Base-by-base conservation (phyloP, 2,888 invertebrate genomes). In the Zaprionus bogoriensis region DNA sequence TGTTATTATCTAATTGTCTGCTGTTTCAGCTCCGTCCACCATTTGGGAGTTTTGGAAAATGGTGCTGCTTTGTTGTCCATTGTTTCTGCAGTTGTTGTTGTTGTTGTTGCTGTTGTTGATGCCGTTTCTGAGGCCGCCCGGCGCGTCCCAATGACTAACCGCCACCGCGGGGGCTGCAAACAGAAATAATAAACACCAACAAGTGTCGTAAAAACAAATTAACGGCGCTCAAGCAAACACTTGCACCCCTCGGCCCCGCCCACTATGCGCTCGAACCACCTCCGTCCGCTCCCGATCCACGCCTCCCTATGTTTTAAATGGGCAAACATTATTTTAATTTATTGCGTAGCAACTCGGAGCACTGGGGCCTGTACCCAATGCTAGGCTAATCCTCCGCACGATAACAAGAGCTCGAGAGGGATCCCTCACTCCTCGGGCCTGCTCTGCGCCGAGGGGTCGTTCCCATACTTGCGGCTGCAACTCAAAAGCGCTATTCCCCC, bases 141-240 rank as follows among this genome's bases (percentile, higher is more conserved):
- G 27, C 38, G 61, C 39, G 14, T 5, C 53, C 45, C 54, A 46
- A 50, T 39, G 71, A 66, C 69, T 65, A 78, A 71, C 76, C 75
- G 76, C 44, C 78, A 61, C 25, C 67, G 64, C 72, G 75, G 79
- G 76, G 78, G 63, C 75, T 71, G 64, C 72, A 70, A 78, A 74
- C 74, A 69, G 62, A 75, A 74, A 76, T 78, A 76, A 76, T 76
- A 76, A 76, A 76, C 75, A 78, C 75, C 76, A 76, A 75, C 75
- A 76, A 76, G 75, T 76, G 75, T 76, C 75, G 79, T 76, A 76
- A 76, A 76, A 76, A 76, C 75, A 78, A 76, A 76, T 76, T 76
- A 76, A 76, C 79, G 75, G 75, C 75, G 71, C 79, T 59, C 76
- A 76, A 63, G 79, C 75, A 78, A 76, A 71, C 79, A 76, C 75